Evolutionary conservation across 1,140 invertebrate species (phyloP).

Genomic region (Ceratoteleas bidentatus): DNA sequence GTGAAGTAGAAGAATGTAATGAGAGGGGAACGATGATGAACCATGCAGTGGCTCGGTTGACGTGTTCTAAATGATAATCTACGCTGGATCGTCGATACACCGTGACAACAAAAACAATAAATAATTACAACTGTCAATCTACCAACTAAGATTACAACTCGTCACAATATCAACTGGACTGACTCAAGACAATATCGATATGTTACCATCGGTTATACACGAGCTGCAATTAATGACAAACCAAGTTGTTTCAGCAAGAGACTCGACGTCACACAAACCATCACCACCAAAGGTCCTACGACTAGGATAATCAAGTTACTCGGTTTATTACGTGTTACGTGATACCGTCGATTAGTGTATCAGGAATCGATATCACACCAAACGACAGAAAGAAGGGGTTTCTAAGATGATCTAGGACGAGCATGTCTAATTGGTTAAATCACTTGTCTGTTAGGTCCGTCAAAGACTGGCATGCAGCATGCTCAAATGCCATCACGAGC

Average conservation of each 20-base stretch:
- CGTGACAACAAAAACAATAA: constrained; percentile 33
- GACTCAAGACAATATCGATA: constrained; percentile 58
- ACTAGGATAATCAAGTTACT: constrained; percentile 58
- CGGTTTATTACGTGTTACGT: constrained; percentile 46
- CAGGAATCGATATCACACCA: constrained; percentile 59
- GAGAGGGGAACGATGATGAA: constrained; percentile 30
- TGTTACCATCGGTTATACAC: constrained; percentile 53
- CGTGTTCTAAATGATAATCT: constrained; percentile 48
- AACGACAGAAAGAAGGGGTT: constrained; percentile 4
- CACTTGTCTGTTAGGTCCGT: constrained; percentile 58
- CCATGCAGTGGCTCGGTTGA: constrained; percentile 46
- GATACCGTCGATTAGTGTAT: constrained; percentile 56
- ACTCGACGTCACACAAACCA: constrained; percentile 76
- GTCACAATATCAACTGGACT: constrained; percentile 61
- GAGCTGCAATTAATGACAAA: constrained; percentile 55
- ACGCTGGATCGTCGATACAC: constrained; percentile 62
- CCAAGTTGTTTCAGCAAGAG: constrained; percentile 60
- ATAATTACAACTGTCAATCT: constrained; percentile 63
- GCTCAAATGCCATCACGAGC: constrained; percentile 43
- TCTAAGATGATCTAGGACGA: constrained; percentile 61
- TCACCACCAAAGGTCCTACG: constrained; percentile 78
- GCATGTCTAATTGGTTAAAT: constrained; percentile 47
- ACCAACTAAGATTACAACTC: constrained; percentile 65
- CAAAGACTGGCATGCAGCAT: constrained; percentile 48
- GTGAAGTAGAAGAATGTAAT: constrained; percentile 5